Conservation (phyloP, 2,113 vertebrate species). For the Gambusia holbrooki region DNA sequence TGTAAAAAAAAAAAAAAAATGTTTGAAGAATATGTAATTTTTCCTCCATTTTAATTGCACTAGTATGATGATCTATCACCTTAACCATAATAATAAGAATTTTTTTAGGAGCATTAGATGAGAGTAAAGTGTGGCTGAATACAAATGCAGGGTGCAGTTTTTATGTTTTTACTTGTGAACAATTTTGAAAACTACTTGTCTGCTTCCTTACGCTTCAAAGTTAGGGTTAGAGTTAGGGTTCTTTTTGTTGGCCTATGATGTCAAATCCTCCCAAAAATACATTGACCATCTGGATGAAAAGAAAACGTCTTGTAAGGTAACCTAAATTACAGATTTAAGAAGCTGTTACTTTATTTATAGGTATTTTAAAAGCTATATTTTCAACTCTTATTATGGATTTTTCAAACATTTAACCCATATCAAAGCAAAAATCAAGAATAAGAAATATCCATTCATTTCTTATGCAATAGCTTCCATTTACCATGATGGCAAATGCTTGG, state of each 20-base stretch:
- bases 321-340: neutral
- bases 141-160: neutral
- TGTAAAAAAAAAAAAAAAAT: too few relatives aligned
- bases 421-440: neutral
- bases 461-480: neutral
- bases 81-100: too few relatives aligned
- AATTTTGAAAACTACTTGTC: too few relatives aligned
- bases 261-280: neutral
- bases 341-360: neutral
- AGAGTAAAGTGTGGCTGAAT: too few relatives aligned
- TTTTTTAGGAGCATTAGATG: too few relatives aligned
- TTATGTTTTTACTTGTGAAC: too few relatives aligned
- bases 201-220: neutral
- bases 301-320: neutral
- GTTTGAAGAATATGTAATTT: too few relatives aligned
- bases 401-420: neutral
- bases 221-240: neutral
- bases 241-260: neutral
- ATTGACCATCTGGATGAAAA: too few relatives aligned
- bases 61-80: too few relatives aligned
- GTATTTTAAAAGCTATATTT: neutral
- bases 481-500: neutral
- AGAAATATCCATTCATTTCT: neutral
- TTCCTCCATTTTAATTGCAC: too few relatives aligned
- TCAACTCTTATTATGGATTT: neutral